Conservation (phyloP, 2,797 vertebrate species). For the Hirundo rustica region DNA sequence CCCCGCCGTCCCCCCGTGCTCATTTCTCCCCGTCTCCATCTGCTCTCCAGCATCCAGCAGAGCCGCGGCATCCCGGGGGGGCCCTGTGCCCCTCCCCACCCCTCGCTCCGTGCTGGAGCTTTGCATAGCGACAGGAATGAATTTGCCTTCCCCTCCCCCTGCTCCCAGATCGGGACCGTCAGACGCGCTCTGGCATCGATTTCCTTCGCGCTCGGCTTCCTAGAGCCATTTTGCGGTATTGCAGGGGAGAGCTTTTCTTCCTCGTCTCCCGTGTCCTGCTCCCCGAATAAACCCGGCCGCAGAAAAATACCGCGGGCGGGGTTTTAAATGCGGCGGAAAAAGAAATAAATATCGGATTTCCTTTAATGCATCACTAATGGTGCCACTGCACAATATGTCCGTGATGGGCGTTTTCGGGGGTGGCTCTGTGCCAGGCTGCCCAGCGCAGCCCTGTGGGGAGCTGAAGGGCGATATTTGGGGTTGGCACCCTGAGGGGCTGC, state of each 20-base stretch:
- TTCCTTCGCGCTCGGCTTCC: conserved; percentile 6
- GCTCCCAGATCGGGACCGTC: not conserved
- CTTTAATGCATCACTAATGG: not conserved
- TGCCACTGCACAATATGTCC: not conserved
- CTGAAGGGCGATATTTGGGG: not conserved
- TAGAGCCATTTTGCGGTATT: conserved; percentile 31
- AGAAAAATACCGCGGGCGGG: not conserved
- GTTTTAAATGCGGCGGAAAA: not conserved
- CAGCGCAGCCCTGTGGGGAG: not conserved
- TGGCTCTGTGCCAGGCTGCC: not conserved
- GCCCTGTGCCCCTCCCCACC: not conserved
- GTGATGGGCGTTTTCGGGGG: not conserved
- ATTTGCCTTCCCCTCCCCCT: conserved; percentile 19
- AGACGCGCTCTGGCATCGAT: not conserved
- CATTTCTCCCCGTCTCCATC: not conserved
- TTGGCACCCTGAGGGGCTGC: not conserved
- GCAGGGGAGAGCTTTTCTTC: conserved; percentile 11
- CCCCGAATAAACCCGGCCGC: conserved; percentile 7
- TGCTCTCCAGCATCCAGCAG: conserved; percentile 41
- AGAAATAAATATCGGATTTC: not conserved
- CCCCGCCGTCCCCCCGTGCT: not conserved
- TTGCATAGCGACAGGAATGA: not conserved
- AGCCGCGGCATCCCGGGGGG: not conserved
- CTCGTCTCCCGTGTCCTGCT: not conserved
- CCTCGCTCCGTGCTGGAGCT: not conserved